Conservation (phyloP, 2,113 vertebrate genomes). For the Dasyprocta punctata region DNA sequence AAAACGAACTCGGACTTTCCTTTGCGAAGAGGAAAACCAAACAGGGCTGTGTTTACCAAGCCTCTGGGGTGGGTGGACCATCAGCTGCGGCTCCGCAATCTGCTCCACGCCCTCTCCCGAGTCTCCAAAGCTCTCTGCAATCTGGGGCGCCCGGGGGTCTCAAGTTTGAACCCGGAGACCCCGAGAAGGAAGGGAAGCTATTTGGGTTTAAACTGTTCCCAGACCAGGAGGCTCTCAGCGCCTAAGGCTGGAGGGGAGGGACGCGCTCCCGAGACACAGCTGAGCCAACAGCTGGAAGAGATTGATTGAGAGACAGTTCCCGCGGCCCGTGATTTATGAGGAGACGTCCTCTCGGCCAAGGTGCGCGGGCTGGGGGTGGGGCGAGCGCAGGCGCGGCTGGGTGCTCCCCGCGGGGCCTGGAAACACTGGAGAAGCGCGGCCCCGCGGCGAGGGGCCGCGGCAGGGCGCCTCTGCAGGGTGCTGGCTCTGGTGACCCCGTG, state of each 20-base stretch:
- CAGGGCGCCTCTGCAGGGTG: background rate
- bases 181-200: background rate
- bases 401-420: conserved; percentile 73
- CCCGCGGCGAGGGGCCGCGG: background rate
- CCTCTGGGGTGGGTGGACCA: background rate
- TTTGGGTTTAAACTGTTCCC: conserved; percentile 73
- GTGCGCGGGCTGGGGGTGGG: conserved; percentile 52
- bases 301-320: conserved; percentile 85
- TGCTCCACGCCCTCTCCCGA: background rate
- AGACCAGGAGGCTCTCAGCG: conserved; percentile 56
- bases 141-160: background rate
- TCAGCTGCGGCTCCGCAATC: background rate
- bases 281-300: conserved; percentile 87
- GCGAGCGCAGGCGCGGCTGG: background rate
- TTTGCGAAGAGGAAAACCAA: background rate
- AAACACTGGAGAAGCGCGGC: conserved; percentile 77
- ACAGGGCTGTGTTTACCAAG: background rate
- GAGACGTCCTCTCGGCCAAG: conserved; percentile 75
- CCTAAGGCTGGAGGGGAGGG: conserved; percentile 70
- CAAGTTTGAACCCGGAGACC: conserved; percentile 21
- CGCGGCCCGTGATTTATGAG: conserved; percentile 84
- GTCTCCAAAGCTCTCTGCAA: background rate
- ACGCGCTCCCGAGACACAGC: conserved; percentile 69
- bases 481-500: background rate
- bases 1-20: background rate